Evolutionary conservation across 2,113 vertebrate species (phyloP), one percentile per base, ranked within the genome.

Genomic region (Rhizomys pruinosus): DNA sequence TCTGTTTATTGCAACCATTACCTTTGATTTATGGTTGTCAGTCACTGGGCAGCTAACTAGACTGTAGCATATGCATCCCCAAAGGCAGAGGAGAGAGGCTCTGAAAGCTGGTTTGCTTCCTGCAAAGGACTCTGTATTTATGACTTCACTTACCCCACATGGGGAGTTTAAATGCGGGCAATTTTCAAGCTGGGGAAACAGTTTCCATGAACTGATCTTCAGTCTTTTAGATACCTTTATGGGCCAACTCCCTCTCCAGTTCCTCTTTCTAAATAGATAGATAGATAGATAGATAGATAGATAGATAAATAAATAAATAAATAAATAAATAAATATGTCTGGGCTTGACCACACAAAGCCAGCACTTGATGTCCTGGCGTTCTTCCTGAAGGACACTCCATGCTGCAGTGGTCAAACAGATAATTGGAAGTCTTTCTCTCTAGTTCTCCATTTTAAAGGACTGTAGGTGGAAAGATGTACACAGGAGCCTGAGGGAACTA

Each of bases 1-100:
- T 93, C 91, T 66, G 52, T 87, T 96, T 94, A 93, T 82, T 86
- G 34, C 44, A 78, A 79, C 81, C 82, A 92, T 95, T 96, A 94
- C 94, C 94, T 97, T 93, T 96, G 92, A 97, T 96, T 97, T 94
- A 95, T 93, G 59, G 57, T 88, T 93, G 94, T 84, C 92, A 80
- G 77, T 92, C 0, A 0, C 84, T 92, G 85, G 96, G 90, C 92
- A 96, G 96, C 93, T 96, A 96, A 96, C 90, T 96, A 96, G 95
- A 96, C 96, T 94, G 85, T 88, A 79, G 95, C 95, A 94, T 90
- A 90, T 90, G 85, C 88, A 84, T 96, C 94, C 96, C 96, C 55
- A 59, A 95, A 96, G 96, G 95, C 93, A 88, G 84, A 90, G 44
- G 55, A 95, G 81, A 95, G 79, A 84, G 84, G 44, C 80, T 89